These are phyloP conservation scores for Rhabditoides inermis DNA, from an alignment of 2,888 invertebrate species.

Conservation along the genomic window DNA sequence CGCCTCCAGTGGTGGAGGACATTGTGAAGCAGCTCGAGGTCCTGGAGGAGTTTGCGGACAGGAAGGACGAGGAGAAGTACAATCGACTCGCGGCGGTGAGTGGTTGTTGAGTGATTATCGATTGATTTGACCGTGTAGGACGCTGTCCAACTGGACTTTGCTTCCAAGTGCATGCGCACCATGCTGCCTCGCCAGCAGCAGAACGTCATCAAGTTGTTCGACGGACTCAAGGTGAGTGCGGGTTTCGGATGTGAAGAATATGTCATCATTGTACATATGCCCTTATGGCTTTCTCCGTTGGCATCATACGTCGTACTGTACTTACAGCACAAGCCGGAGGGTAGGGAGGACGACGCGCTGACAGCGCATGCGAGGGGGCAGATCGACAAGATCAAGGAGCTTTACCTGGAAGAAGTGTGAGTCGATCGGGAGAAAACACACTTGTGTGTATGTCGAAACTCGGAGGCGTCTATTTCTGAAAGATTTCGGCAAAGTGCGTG, in stretches of 20 bases:
- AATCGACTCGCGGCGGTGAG: conserved; percentile 39
- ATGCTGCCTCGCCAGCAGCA: conserved; percentile 35
- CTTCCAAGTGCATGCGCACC: conserved; percentile 33
- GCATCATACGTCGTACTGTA: too few relatives aligned
- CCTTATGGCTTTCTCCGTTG: too few relatives aligned
- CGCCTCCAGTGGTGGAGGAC: conserved; percentile 20
- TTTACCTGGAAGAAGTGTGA: conserved; percentile 43
- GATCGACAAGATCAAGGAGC: conserved; percentile 36
- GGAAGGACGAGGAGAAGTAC: conserved; percentile 31
- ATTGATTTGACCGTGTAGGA: conserved; percentile 24
- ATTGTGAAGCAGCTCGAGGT: conserved; percentile 44
- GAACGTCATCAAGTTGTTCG: conserved; percentile 39
- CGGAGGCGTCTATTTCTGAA: too few relatives aligned
- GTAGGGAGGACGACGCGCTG: too few relatives aligned
- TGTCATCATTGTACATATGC: background rate
- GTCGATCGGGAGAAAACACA: conserved; percentile 5
- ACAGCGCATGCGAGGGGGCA: too few relatives aligned
- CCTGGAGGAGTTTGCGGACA: conserved; percentile 25
- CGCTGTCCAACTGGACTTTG: conserved; percentile 43
- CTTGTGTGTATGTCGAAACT: conserved; percentile 1
- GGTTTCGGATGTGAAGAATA: conserved; percentile 3
- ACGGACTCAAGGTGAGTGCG: conserved; percentile 29
- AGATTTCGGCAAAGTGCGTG: too few relatives aligned
- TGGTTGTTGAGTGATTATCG: background rate
- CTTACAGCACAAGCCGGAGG: too few relatives aligned